Evolutionary conservation across 2,888 invertebrate species (phyloP).

Genomic region (Bruchidius siliquastri): DNA sequence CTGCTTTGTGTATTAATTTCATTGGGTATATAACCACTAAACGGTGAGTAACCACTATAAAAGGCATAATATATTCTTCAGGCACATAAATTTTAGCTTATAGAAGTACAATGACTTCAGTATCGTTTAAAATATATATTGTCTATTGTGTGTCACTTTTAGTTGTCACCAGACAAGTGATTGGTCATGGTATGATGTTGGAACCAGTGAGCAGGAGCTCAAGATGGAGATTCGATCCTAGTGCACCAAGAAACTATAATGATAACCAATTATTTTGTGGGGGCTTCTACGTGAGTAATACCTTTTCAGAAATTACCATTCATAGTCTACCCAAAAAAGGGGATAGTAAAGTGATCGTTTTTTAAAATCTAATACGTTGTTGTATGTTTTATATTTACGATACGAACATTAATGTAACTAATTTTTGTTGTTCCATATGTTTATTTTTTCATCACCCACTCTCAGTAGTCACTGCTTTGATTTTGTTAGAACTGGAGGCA

Average conservation of each 20-base stretch:
- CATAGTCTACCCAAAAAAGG: background rate
- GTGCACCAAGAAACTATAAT: slow-evolving; percentile 48
- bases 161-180: slow-evolving; percentile 19
- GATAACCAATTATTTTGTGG: slow-evolving; percentile 55
- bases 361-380: too few species aligned
- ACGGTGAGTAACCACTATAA: background rate
- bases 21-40: background rate
- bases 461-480: too few species aligned
- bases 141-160: background rate
- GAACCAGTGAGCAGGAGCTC: slow-evolving; percentile 52
- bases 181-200: slow-evolving; percentile 51
- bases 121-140: background rate
- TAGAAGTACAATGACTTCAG: background rate
- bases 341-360: too few species aligned
- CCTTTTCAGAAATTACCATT: background rate
- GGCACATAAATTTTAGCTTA: background rate
- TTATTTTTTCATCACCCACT: too few species aligned
- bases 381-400: too few species aligned
- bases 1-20: background rate
- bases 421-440: too few species aligned
- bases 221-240: slow-evolving; percentile 49
- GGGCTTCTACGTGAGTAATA: slow-evolving; percentile 43
- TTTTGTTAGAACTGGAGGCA: too few species aligned
- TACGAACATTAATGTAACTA: too few species aligned
- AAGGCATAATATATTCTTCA: background rate